Percentiles rank a stretch among this genome's conserved stretches.
Evolutionary conservation across 2,888 invertebrate genomes (phyloP).

Genomic region (Brassicogethes aeneus): DNA sequence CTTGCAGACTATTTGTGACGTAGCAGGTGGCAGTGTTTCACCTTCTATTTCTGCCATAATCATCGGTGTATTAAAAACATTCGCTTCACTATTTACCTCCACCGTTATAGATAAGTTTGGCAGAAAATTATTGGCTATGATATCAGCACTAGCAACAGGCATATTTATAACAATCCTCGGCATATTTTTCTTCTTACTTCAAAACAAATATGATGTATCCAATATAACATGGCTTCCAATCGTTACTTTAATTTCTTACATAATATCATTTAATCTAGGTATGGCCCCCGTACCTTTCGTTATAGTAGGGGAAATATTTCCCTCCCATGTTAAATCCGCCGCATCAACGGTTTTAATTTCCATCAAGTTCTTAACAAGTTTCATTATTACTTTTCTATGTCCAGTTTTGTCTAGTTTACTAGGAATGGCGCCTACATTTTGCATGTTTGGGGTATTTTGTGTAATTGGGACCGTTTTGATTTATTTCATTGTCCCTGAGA

Average conservation of each 20-base stretch:
- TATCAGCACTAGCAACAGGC: slow-evolving; percentile 57
- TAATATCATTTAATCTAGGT: slow-evolving; percentile 59
- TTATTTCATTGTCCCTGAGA: not conserved
- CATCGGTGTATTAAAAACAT: slow-evolving; percentile 64
- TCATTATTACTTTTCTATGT: slow-evolving; percentile 5
- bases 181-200: slow-evolving; percentile 19
- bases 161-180: slow-evolving; percentile 40
- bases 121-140: slow-evolving; percentile 57
- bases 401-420: not conserved
- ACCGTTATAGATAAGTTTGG: slow-evolving; percentile 69
- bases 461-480: not conserved
- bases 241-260: slow-evolving; percentile 58
- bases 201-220: slow-evolving; percentile 10
- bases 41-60: slow-evolving; percentile 63
- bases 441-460: not conserved
- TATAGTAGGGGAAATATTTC: slow-evolving; percentile 72
- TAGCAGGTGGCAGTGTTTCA: slow-evolving; percentile 36
- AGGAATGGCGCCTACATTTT: not conserved
- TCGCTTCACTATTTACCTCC: slow-evolving; percentile 59
- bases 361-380: slow-evolving; percentile 14
- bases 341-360: slow-evolving; percentile 36
- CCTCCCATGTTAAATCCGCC: slow-evolving; percentile 63
- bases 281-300: slow-evolving; percentile 75
- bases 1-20: slow-evolving; percentile 59
- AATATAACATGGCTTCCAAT: slow-evolving; percentile 60